Evolutionary conservation across 2,888 invertebrate genomes (phyloP).

Genomic region (Drosophila putrida): DNA sequence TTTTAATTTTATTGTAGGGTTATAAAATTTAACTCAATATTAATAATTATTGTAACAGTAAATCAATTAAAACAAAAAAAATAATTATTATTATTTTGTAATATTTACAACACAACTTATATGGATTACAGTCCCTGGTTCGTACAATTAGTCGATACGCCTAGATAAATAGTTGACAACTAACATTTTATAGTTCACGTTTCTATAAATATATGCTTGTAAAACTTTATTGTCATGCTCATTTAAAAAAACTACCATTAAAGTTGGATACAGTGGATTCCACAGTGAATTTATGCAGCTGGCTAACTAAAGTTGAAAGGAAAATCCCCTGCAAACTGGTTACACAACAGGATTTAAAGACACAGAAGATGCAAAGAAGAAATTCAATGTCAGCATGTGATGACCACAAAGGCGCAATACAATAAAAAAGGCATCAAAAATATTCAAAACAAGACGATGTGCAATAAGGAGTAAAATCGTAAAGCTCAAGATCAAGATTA

Average conservation of each 20-base stretch:
- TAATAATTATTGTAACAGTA: no score
- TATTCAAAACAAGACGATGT: slow-evolving; percentile 34
- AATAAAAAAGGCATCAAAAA: slow-evolving; percentile 28
- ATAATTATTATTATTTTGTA: no score
- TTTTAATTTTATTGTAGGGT: no score
- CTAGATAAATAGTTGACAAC: no score
- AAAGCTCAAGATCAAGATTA: slow-evolving; percentile 36
- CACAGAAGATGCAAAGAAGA: slow-evolving; percentile 28
- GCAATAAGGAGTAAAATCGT: slow-evolving; percentile 40
- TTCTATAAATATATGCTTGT: slow-evolving; percentile 12
- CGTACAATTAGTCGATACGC: not conserved
- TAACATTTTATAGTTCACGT: slow-evolving; percentile 15
- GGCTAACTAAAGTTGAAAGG: slow-evolving; percentile 15
- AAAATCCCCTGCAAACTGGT: slow-evolving; percentile 56
- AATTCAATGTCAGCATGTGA: slow-evolving; percentile 49
- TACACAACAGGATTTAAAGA: slow-evolving; percentile 42
- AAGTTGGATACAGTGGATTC: slow-evolving; percentile 21
- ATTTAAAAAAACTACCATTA: slow-evolving; percentile 22
- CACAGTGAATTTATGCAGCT: slow-evolving; percentile 29
- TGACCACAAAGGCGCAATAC: slow-evolving; percentile 17
- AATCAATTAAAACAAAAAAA: no score
- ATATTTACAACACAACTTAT: no score
- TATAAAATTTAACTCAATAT: no score
- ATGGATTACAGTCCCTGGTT: no score
- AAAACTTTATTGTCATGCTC: slow-evolving; percentile 1